These are phyloP conservation scores for Callionymus lyra DNA, from an alignment of 2,113 vertebrate species.

Conservation along the genomic window DNA sequence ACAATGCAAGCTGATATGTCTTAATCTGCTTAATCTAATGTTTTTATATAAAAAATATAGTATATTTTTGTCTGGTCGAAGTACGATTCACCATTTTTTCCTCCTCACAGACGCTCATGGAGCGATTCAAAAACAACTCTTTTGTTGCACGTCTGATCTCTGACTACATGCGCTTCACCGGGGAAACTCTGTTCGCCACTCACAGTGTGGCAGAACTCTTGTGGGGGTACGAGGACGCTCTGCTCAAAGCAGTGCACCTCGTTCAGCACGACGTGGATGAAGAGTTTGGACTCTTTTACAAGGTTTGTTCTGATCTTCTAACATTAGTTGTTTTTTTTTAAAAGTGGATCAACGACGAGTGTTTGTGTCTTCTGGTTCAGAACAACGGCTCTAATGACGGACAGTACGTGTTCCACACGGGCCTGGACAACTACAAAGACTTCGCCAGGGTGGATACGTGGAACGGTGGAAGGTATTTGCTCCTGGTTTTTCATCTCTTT, in stretches of 20 bases:
- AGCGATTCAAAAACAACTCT: conserved; percentile 21
- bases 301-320: conserved; percentile 58
- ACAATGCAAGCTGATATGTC: too few relatives aligned
- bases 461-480: conserved; percentile 76
- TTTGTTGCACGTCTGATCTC: background rate
- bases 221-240: conserved; percentile 55
- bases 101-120: conserved; percentile 73
- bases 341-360: too few relatives aligned
- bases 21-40: too few relatives aligned
- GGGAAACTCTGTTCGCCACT: conserved; percentile 68
- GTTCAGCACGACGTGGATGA: conserved; percentile 50
- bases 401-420: conserved; percentile 82
- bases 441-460: conserved; percentile 84
- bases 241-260: conserved; percentile 60
- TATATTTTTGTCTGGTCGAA: too few relatives aligned
- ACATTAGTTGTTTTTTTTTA: background rate
- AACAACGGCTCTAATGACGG: conserved; percentile 84
- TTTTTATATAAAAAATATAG: too few relatives aligned
- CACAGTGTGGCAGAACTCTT: conserved; percentile 70
- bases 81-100: background rate
- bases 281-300: conserved; percentile 81
- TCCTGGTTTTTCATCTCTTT: background rate
- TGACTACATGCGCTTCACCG: conserved; percentile 50
- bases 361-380: conserved; percentile 48
- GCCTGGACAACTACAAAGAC: conserved; percentile 75